phyloP scores from a whole-genome alignment of 2,797 vertebrate species.

The Corythornis leucogaster region DNA sequence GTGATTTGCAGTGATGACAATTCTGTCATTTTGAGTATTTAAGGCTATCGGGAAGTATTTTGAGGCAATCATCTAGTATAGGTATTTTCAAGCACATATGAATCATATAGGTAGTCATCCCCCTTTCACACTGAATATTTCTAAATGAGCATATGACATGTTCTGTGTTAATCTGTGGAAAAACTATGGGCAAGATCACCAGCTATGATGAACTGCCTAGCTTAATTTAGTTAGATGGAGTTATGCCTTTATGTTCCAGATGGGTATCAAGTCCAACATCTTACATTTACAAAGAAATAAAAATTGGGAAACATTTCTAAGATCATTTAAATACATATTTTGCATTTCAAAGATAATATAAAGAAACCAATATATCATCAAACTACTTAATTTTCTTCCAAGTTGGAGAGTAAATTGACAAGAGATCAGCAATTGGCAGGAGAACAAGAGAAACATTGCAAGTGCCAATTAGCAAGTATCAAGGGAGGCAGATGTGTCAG shows the following conservation, averaged over 20 bases:
- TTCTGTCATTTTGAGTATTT: slow-evolving; percentile 17
- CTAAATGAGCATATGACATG: not conserved
- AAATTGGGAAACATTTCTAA: slow-evolving; percentile 30
- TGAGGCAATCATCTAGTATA: not conserved
- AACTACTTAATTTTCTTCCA: slow-evolving; percentile 64
- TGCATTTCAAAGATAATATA: slow-evolving; percentile 63
- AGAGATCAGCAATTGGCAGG: slow-evolving; percentile 61
- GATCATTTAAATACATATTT: slow-evolving; percentile 37
- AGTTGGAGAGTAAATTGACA: slow-evolving; percentile 46
- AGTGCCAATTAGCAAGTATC: slow-evolving; percentile 37
- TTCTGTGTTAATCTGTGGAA: not conserved
- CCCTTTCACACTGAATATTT: not conserved
- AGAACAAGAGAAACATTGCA: slow-evolving; percentile 65
- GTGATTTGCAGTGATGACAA: slow-evolving; percentile 48
- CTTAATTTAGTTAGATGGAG: slow-evolving; percentile 10
- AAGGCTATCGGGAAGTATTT: slow-evolving; percentile 44
- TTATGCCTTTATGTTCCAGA: not conserved
- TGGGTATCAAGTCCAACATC: not conserved
- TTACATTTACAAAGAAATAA: slow-evolving; percentile 18
- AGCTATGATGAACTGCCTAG: slow-evolving; percentile 21
- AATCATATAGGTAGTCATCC: not conserved
- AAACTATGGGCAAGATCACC: slow-evolving; percentile 18
- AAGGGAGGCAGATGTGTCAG: slow-evolving; percentile 43
- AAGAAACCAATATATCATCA: slow-evolving; percentile 56
- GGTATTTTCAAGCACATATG: slow-evolving; percentile 23